phyloP scores from a whole-genome alignment of 2,888 invertebrate species.

The Aquatica leii region DNA sequence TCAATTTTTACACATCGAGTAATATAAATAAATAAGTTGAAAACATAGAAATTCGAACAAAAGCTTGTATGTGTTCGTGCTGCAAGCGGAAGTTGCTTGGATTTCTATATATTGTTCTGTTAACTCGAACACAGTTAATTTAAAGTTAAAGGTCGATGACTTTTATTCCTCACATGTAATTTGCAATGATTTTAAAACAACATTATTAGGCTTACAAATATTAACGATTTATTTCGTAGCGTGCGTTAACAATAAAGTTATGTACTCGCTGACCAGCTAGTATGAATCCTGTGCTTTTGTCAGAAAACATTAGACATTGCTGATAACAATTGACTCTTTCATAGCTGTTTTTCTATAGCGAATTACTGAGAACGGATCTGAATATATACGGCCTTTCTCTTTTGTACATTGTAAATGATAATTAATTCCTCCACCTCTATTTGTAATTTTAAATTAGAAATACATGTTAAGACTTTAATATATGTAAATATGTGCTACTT shows the following conservation, averaged over 20 bases:
- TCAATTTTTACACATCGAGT: conserved; percentile 8
- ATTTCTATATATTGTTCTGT: conserved; percentile 20
- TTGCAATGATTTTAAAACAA: conserved; percentile 27
- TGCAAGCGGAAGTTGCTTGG: conserved; percentile 20
- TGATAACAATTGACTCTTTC: conserved; percentile 33
- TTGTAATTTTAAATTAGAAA: conserved; percentile 2
- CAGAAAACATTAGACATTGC: conserved; percentile 32
- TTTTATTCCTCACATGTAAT: conserved; percentile 25
- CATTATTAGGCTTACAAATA: conserved; percentile 24
- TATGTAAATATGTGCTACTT: conserved; percentile 1
- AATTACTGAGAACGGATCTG: conserved; percentile 20
- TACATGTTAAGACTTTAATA: neutral
- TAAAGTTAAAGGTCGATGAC: conserved; percentile 30
- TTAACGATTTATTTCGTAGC: conserved; percentile 33
- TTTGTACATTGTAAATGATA: neutral
- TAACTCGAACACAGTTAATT: conserved; percentile 19
- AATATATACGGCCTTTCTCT: neutral
- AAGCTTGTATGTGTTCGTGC: conserved; percentile 8
- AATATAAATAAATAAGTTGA: neutral
- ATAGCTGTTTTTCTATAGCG: conserved; percentile 27
- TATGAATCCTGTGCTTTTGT: conserved; percentile 36
- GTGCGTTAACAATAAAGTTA: conserved; percentile 34
- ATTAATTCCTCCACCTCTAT: conserved; percentile 1
- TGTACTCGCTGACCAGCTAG: conserved; percentile 36
- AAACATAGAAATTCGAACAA: conserved; percentile 20